Evolutionary conservation across 2,113 vertebrate species (phyloP).

Genomic region (Empidonax traillii): DNA sequence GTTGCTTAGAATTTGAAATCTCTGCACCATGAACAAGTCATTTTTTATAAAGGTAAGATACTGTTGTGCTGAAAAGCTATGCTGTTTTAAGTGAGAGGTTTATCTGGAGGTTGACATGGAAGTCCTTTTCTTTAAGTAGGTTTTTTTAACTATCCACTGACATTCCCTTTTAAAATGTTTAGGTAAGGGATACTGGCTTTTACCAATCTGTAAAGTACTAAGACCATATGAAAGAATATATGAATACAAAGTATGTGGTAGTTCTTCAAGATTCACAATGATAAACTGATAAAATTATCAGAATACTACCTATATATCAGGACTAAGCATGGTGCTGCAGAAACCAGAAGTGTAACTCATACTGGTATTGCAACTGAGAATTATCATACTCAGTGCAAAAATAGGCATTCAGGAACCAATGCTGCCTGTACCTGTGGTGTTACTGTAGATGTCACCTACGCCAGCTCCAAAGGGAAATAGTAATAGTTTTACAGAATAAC

Average conservation of each 20-base stretch:
- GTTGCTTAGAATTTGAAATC: neutral
- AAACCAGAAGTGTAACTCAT: neutral
- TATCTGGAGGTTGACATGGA: neutral
- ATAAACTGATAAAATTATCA: neutral
- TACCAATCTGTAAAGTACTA: neutral
- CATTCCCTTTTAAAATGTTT: neutral
- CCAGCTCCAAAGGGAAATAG: neutral
- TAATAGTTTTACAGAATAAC: neutral
- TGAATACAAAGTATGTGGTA: neutral
- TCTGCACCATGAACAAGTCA: neutral
- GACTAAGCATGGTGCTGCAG: neutral
- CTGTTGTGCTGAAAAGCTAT: neutral
- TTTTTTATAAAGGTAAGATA: neutral
- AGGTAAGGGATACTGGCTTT: neutral
- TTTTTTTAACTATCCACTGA: neutral
- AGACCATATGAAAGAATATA: neutral
- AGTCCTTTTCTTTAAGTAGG: neutral
- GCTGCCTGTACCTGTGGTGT: neutral
- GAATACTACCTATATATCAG: neutral
- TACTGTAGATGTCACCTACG: neutral
- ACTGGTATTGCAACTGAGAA: neutral
- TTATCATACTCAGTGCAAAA: neutral
- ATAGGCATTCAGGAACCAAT: neutral
- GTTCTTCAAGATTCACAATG: neutral
- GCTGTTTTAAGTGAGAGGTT: neutral